A percentile compares a stretch with the other conserved stretches of the same genome.
Conservation (phyloP, 2,888 invertebrate species). For the Branchellion lobata region DNA sequence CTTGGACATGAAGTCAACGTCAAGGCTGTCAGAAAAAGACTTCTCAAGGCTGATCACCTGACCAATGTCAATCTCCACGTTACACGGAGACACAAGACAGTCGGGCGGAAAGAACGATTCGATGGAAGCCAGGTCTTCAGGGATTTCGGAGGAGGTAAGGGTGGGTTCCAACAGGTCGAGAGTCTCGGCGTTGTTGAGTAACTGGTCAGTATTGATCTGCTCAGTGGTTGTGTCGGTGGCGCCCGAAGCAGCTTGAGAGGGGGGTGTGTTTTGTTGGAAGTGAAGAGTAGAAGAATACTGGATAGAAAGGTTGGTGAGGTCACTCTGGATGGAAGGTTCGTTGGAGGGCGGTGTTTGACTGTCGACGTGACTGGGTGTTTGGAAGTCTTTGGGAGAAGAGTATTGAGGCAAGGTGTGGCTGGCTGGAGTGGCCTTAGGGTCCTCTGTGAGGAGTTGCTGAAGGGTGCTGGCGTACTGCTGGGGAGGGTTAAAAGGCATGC, state of each 20-base stretch:
- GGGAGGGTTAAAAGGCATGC: neutral
- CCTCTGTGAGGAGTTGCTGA: neutral
- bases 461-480: neutral
- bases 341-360: no score
- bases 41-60: constrained; percentile 2
- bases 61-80: neutral
- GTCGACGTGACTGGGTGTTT: no score
- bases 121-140: neutral
- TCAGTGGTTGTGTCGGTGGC: neutral
- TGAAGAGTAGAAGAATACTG: no score
- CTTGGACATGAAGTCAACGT: neutral
- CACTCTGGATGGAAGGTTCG: no score
- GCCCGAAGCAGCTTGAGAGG: no score
- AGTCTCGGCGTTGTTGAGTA: neutral
- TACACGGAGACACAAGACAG: neutral
- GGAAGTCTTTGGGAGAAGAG: no score
- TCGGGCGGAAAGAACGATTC: neutral
- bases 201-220: neutral
- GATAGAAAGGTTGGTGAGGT: no score
- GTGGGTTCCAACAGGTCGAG: neutral
- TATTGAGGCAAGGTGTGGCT: no score
- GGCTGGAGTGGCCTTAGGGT: no score
- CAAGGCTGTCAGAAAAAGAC: neutral
- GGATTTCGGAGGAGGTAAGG: neutral
- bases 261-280: no score